A percentile compares a stretch with the other conserved stretches of the same genome.
Conservation (phyloP, 2,797 vertebrate species). For the Smutsia gigantea region DNA sequence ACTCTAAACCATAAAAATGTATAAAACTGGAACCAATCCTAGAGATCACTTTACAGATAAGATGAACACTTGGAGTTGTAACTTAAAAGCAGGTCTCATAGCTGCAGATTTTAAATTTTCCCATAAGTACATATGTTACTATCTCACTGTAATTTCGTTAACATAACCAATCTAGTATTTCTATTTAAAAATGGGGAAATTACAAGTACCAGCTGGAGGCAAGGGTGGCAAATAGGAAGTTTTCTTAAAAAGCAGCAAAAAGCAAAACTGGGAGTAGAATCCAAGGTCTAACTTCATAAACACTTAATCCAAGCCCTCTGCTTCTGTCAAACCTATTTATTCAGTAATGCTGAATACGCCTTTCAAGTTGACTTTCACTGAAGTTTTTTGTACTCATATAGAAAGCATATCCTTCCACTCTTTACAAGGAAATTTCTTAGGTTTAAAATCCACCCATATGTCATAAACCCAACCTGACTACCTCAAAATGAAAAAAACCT, state of each 20-base stretch:
- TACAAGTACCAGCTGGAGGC: neutral
- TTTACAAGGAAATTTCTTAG: neutral
- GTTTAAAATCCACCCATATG: neutral
- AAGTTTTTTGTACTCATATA: neutral
- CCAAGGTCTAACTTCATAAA: constrained; percentile 40
- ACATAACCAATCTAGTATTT: neutral
- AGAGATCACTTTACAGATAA: neutral
- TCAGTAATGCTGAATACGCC: neutral
- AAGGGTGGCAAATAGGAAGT: neutral
- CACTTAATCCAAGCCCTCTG: constrained; percentile 17
- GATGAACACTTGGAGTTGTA: neutral
- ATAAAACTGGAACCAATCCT: constrained; percentile 25
- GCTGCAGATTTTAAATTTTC: neutral
- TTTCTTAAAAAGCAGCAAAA: neutral
- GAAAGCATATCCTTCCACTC: neutral
- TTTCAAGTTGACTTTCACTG: neutral
- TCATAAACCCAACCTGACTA: neutral
- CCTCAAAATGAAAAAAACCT: neutral
- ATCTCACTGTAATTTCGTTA: neutral
- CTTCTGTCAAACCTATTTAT: constrained; percentile 24
- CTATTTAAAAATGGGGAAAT: neutral
- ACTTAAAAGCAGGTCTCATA: neutral
- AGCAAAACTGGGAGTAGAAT: neutral
- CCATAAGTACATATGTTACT: neutral
- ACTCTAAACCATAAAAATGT: constrained; percentile 50